phyloP scores from a whole-genome alignment of 2,888 invertebrate genomes.

The Scaeva pyrastri region DNA sequence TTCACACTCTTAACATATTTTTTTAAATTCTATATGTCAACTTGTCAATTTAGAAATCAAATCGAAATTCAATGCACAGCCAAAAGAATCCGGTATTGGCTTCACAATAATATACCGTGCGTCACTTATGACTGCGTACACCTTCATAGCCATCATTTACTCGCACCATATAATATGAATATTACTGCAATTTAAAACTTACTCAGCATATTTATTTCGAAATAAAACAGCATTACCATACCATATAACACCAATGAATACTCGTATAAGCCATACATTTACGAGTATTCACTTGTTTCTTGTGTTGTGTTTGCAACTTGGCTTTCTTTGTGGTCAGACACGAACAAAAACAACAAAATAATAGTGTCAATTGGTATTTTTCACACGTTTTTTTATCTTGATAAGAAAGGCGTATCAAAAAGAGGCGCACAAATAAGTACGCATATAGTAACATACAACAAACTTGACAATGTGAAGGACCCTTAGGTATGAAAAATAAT shows the following conservation, averaged over 20 bases:
- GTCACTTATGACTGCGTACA: slow-evolving; percentile 49
- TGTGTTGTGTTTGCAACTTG: slow-evolving; percentile 4
- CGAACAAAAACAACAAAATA: slow-evolving; percentile 23
- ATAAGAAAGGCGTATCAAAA: slow-evolving; percentile 6
- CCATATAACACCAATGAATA: slow-evolving; percentile 3
- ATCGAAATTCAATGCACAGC: slow-evolving; percentile 53
- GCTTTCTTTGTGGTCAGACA: slow-evolving; percentile 45
- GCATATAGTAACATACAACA: neutral
- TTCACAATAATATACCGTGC: slow-evolving; percentile 5
- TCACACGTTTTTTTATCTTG: slow-evolving; percentile 43
- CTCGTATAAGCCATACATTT: slow-evolving; percentile 12
- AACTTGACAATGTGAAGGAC: slow-evolving; percentile 52
- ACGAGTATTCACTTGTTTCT: neutral
- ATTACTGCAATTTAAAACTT: slow-evolving; percentile 25
- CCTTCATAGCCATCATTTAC: neutral
- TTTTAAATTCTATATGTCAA: slow-evolving; percentile 1
- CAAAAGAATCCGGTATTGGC: slow-evolving; percentile 57
- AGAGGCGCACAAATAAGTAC: neutral
- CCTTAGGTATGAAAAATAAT: slow-evolving; percentile 42
- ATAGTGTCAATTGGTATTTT: slow-evolving; percentile 39
- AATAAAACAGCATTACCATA: neutral
- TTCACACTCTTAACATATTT: neutral
- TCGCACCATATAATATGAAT: slow-evolving; percentile 20
- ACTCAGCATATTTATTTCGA: slow-evolving; percentile 30
- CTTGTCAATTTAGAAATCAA: slow-evolving; percentile 51